Base-by-base conservation (phyloP, 37 sponge, comb jelly and placozoan species). In the Sycon ciliatum region DNA sequence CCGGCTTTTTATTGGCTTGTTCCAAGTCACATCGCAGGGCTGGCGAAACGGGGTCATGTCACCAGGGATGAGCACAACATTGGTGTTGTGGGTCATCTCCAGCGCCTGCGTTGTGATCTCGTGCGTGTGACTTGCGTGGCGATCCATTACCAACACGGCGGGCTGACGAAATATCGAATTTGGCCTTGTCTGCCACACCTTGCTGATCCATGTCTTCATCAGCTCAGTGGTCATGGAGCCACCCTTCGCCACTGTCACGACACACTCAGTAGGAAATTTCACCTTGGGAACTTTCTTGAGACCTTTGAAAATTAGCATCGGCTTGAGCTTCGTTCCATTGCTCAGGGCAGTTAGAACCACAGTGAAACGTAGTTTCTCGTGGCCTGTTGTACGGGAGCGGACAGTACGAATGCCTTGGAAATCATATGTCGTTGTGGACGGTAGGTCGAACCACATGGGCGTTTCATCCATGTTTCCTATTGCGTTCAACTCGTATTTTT, bases 401-500 rank as follows among this genome's bases (percentile, higher is more conserved):
- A 84, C 73, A 3, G 85, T 80, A 1, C 39, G 52, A 34, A 69
- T 36, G 36, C 85, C 85, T 26, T 20, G 27, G 1, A 38, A 55
- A 1, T 77, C 56, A 0, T 80, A 56, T 5, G 80, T 84, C 37
- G 74, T 78, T 3, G 69, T 73, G 7, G 67, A 68, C 20, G 80
- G 85, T 77, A 84, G 79, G 46, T 84, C 85, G 13, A 75, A 46
- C 85, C 85, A 79, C 23, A 81, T 31, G 31, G 76, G 57, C 0
- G 77, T 84, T 68, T 84, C 77, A 70, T 79, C 80, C 80, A 84
- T 80, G 58, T 68, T 61, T 49, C 76, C 52, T 9, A 66, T 66
- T 36, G 33, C 16, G 3, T 4, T 4, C 11, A 16, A 38, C 32
- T 24, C 27, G 33, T 66, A 66, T 4, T 26, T 4, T 34, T 66